phyloP scores from a whole-genome alignment of 2,888 invertebrate genomes.

The Cyrtodaria siliqua region DNA sequence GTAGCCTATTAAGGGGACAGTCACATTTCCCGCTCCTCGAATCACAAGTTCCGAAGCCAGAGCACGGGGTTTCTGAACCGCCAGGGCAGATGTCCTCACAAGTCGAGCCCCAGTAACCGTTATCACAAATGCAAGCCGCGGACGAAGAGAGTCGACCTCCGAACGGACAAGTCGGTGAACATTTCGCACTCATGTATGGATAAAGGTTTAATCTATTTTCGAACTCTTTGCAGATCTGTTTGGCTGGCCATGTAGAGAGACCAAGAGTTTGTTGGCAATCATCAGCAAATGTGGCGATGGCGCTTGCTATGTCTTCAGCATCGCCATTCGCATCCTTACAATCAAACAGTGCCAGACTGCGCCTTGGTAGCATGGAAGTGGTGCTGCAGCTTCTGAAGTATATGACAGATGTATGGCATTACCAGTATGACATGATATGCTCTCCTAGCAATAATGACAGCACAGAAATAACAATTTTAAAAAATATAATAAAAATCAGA shows the following conservation, averaged over 20 bases:
- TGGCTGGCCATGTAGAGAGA: constrained; percentile 63
- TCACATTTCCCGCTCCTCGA: constrained; percentile 61
- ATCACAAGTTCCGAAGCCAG: constrained; percentile 73
- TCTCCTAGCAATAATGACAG: no score
- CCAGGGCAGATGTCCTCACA: constrained; percentile 74
- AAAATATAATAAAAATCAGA: no score
- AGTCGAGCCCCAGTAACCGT: constrained; percentile 67
- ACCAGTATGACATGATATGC: no score
- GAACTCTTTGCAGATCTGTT: constrained; percentile 62
- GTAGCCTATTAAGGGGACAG: constrained; percentile 70
- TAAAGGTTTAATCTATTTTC: constrained; percentile 47
- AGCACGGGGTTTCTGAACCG: constrained; percentile 66
- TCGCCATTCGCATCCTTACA: constrained; percentile 51
- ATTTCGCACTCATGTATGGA: constrained; percentile 50
- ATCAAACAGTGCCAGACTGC: constrained; percentile 26
- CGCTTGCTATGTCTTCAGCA: constrained; percentile 40
- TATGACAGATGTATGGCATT: no score
- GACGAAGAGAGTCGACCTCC: constrained; percentile 50
- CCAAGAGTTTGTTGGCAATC: constrained; percentile 65
- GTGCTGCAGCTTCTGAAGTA: constrained; percentile 42
- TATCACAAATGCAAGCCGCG: constrained; percentile 59
- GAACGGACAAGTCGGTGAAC: constrained; percentile 56
- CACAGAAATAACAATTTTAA: no score
- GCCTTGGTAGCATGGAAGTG: constrained; percentile 1
- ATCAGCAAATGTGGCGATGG: constrained; percentile 62